Evolutionary conservation across 2,888 invertebrate genomes (phyloP).

Genomic region (Tinea semifulvella): DNA sequence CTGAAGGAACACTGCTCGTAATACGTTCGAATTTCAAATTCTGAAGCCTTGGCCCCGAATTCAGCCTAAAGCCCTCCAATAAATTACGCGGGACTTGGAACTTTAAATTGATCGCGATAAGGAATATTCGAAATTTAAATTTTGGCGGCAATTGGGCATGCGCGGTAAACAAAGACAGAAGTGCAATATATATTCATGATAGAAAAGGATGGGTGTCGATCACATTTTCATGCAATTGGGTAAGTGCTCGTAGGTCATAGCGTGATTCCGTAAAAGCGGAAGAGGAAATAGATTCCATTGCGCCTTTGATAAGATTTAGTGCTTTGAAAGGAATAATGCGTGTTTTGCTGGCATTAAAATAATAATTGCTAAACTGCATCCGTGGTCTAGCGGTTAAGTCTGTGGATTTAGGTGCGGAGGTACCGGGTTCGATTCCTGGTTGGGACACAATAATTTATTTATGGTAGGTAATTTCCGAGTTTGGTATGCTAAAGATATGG

Average conservation of each 20-base stretch:
- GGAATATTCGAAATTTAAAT: neutral
- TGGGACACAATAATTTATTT: too few species aligned
- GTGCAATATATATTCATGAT: neutral
- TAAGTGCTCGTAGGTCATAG: neutral
- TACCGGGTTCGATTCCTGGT: too few species aligned
- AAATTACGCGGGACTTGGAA: neutral
- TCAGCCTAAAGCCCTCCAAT: neutral
- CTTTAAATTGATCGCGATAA: neutral
- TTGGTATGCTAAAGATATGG: too few species aligned
- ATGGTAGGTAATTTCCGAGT: too few species aligned
- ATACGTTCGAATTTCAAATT: conserved; percentile 1
- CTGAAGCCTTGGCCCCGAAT: neutral
- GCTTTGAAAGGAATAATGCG: too few species aligned
- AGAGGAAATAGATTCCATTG: too few species aligned
- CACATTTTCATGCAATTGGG: conserved; percentile 6
- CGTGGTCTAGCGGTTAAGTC: too few species aligned
- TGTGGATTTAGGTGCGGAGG: too few species aligned
- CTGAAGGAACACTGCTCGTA: neutral
- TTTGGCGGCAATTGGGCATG: neutral
- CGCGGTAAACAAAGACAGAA: conserved; percentile 13
- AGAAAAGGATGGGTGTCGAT: conserved; percentile 1
- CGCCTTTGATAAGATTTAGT: too few species aligned
- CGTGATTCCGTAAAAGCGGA: too few species aligned
- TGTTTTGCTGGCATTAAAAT: too few species aligned
- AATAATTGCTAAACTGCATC: too few species aligned